Conservation (phyloP, 2,113 vertebrate species). For the Pelvicachromis taeniatus region DNA sequence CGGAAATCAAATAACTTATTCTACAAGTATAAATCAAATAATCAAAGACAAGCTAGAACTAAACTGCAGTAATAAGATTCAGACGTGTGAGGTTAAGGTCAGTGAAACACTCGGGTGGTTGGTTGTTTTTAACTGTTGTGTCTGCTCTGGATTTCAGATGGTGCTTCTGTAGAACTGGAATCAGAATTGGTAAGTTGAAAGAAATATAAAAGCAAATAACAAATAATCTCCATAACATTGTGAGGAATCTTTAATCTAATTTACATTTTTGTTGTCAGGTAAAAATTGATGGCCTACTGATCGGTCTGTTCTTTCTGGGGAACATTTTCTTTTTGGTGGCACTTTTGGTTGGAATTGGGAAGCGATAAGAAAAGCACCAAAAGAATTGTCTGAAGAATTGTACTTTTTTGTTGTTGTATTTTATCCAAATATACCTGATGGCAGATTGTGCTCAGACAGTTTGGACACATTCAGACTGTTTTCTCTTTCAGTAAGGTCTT, state of each 20-base stretch:
- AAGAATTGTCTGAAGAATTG: fast-evolving
- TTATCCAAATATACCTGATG: neutral
- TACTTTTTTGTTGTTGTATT: fast-evolving
- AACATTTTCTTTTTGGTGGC: slow-evolving; percentile 71
- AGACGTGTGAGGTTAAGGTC: neutral
- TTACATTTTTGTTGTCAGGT: neutral
- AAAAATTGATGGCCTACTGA: slow-evolving; percentile 13
- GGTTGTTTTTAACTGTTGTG: neutral
- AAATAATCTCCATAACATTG: neutral
- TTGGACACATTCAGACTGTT: neutral
- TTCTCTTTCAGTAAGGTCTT: neutral
- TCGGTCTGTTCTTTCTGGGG: slow-evolving; percentile 61
- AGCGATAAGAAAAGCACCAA: neutral
- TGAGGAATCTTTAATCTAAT: fast-evolving
- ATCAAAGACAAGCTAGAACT: neutral
- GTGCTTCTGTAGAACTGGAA: fast-evolving
- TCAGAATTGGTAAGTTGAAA: neutral
- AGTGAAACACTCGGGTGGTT: fast-evolving
- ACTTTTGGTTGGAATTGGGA: slow-evolving; percentile 73
- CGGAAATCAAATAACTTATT: neutral
- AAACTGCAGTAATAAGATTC: neutral
- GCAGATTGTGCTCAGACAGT: neutral
- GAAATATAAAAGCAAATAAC: fast-evolving
- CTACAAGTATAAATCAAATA: neutral
- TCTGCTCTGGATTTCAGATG: neutral